phyloP scores from a whole-genome alignment of 2,888 invertebrate species.

The Melieria omissa region DNA sequence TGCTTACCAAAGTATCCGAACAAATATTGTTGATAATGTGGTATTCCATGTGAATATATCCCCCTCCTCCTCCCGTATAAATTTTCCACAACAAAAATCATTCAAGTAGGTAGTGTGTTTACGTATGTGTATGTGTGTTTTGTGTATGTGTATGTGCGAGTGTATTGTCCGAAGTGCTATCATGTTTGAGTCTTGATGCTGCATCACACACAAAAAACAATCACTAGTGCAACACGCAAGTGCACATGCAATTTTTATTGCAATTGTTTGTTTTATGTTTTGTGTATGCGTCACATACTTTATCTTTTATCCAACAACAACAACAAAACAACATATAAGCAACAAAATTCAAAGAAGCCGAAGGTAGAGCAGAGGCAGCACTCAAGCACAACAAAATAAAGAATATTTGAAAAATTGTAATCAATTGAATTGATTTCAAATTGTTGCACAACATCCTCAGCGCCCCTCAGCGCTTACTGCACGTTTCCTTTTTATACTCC shows the following conservation, averaged over 20 bases:
- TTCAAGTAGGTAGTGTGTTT: background rate
- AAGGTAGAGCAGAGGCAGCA: background rate
- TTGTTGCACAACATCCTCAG: conserved; percentile 8
- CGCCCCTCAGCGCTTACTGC: too few relatives aligned
- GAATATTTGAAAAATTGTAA: conserved; percentile 34
- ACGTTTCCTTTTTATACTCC: conserved; percentile 23
- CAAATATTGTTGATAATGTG: too few relatives aligned
- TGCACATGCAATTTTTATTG: conserved; percentile 26
- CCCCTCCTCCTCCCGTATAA: too few relatives aligned
- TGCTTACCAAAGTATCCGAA: too few relatives aligned
- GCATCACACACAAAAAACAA: too few relatives aligned
- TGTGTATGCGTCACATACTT: background rate
- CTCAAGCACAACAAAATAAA: conserved; percentile 1
- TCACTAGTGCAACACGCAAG: too few relatives aligned
- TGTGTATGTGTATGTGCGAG: background rate
- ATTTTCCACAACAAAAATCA: too few relatives aligned
- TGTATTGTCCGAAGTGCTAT: conserved; percentile 4
- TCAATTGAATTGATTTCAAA: conserved; percentile 43
- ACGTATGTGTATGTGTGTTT: background rate
- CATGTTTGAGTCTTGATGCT: too few relatives aligned
- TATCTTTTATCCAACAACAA: background rate
- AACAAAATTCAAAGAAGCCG: background rate
- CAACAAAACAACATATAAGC: conserved; percentile 12
- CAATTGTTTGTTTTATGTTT: conserved; percentile 23
- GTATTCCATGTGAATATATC: too few relatives aligned